Base-by-base conservation (phyloP, 1,140 invertebrate species). In the Tetragonula clypearis region DNA sequence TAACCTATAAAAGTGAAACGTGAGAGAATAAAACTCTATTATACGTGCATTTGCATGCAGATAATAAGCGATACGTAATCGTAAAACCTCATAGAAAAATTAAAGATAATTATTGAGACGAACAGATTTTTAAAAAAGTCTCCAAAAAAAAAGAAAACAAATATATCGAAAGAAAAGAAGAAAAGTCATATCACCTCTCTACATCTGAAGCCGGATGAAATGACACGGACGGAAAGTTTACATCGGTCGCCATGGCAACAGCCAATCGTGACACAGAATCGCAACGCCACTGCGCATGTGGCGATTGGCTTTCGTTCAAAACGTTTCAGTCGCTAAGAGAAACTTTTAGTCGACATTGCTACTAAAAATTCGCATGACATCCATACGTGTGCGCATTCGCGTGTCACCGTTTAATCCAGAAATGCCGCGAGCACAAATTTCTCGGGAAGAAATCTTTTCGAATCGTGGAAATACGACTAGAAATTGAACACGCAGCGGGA, bases 241-340 rank as follows among this genome's bases (percentile, higher is more conserved):
- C 35, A 21, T 65, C 77, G 30, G 85, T 90, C 58, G 55, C 56
- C 86, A 87, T 80, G 77, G 60, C 74, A 84, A 90, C 85, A 74
- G 2, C 84, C 88, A 87, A 88, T 86, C 69, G 17, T 5, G 58
- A 23, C 56, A 26, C 56, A 30, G 68, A 53, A 58, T 19, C 26
- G 2, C 30, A 5, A 26, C 11, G 8, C 11, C 11, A 55, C 58
- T 60, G 17, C 68, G 77, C 79, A 80, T 58, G 71, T 21, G 84
- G 12, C 66, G 53, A 55, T 55, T 30, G 26, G 62, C 2, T 35
- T 23, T 19, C 56, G 35, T 90, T 90, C 66, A 41, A 90, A 88
- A 58, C 12, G 5, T 88, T 41, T 35, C 15, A n/a, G 23, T 60
- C 19, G 1, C 2, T 1, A 35, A 41, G 26, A 35, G 8, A 68